Evolutionary conservation across 2,888 invertebrate species (phyloP).

Genomic region (Papilio demoleus): DNA sequence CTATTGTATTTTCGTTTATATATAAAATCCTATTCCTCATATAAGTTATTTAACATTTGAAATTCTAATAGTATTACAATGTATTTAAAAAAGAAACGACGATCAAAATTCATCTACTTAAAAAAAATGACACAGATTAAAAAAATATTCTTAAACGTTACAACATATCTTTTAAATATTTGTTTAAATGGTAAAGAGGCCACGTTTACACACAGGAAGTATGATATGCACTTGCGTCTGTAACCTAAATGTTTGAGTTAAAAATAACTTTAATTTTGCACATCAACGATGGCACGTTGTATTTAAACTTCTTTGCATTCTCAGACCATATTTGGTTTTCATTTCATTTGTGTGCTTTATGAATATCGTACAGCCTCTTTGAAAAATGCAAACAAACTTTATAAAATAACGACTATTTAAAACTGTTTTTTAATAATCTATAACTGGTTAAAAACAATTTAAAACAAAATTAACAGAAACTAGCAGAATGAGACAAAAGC

Average conservation of each 20-base stretch:
- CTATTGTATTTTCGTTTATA: too few relatives aligned
- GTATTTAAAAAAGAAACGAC: too few relatives aligned
- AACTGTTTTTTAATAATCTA: neutral
- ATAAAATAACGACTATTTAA: neutral
- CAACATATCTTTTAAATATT: slow-evolving; percentile 42
- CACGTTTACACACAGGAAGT: slow-evolving; percentile 57
- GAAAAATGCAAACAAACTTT: neutral
- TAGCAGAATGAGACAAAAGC: neutral
- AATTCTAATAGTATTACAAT: too few relatives aligned
- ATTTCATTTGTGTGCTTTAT: slow-evolving; percentile 23
- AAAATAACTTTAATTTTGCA: slow-evolving; percentile 43
- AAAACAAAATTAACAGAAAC: neutral
- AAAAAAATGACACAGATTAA: neutral
- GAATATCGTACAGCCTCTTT: neutral
- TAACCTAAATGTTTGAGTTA: slow-evolving; percentile 42
- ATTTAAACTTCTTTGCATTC: slow-evolving; percentile 33
- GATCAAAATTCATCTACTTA: too few relatives aligned
- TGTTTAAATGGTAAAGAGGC: slow-evolving; percentile 57
- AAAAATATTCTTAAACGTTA: slow-evolving; percentile 7
- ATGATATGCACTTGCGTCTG: slow-evolving; percentile 46
- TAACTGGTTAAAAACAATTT: neutral
- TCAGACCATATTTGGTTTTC: slow-evolving; percentile 27
- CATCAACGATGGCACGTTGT: slow-evolving; percentile 36
- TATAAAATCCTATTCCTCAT: too few relatives aligned
- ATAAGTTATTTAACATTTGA: too few relatives aligned